A percentile compares a stretch with the other conserved stretches of the same genome.
These are phyloP conservation scores for Colletes gigas DNA, from an alignment of 1,140 invertebrate species.

Conservation along the genomic window DNA sequence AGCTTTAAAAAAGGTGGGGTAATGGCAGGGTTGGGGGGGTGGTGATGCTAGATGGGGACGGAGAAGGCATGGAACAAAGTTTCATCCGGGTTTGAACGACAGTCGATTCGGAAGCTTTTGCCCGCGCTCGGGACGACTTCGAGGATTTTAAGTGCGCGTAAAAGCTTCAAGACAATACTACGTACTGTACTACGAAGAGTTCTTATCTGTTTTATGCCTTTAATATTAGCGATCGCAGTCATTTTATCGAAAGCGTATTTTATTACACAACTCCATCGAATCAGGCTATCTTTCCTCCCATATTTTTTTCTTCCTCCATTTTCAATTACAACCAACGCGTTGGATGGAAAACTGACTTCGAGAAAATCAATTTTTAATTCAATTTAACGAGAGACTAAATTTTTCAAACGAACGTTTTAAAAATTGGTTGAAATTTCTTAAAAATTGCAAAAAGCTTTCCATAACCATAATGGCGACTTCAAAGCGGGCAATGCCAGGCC, in stretches of 20 bases:
- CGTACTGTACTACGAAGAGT: neutral
- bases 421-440: too few species aligned
- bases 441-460: too few species aligned
- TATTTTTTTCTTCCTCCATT: neutral
- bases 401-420: too few species aligned
- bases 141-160: neutral
- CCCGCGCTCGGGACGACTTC: neutral
- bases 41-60: neutral
- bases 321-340: too few species aligned
- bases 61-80: slow-evolving; percentile 38
- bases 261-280: neutral
- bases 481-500: too few species aligned
- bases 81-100: slow-evolving; percentile 26
- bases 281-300: neutral
- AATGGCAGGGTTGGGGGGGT: neutral
- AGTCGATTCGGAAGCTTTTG: neutral
- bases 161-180: neutral
- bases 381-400: too few species aligned
- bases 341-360: too few species aligned
- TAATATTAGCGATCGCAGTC: neutral
- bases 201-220: neutral
- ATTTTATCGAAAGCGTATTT: neutral
- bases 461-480: too few species aligned
- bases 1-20: slow-evolving; percentile 43
- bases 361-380: too few species aligned